Evolutionary conservation across 2,113 vertebrate genomes (phyloP).

Genomic region (Chaetodon trifascialis): DNA sequence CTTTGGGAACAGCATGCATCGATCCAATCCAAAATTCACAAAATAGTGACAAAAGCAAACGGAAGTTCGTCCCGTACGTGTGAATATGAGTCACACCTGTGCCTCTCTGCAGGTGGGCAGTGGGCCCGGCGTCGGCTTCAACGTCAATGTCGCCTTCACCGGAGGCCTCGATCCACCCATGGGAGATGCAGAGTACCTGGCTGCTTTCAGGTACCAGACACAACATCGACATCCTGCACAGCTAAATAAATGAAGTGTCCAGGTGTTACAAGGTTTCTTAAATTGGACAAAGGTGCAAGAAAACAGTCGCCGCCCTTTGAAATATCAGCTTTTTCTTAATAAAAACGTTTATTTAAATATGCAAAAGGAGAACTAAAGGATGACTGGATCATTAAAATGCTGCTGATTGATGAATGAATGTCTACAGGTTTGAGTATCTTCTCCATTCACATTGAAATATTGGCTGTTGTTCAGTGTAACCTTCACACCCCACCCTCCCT

Average conservation of each 20-base stretch:
- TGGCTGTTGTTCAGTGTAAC: neutral
- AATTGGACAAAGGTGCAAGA: too few species aligned
- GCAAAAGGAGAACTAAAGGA: too few species aligned
- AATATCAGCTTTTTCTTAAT: too few species aligned
- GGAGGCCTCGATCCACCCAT: conserved; percentile 96
- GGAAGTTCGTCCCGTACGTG: neutral
- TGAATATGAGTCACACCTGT: neutral
- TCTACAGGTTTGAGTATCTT: neutral
- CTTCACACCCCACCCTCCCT: neutral
- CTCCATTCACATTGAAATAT: neutral
- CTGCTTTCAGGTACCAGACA: conserved; percentile 92
- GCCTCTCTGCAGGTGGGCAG: conserved; percentile 89
- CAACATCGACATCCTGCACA: too few species aligned
- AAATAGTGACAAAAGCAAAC: neutral
- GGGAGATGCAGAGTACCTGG: conserved; percentile 93
- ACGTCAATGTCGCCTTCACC: conserved; percentile 96
- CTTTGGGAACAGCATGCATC: too few species aligned
- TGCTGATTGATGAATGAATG: neutral
- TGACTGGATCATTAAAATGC: too few species aligned
- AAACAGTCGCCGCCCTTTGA: too few species aligned
- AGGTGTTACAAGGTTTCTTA: too few species aligned
- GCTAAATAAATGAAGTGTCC: too few species aligned
- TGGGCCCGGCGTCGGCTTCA: conserved; percentile 93
- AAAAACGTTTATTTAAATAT: too few species aligned
- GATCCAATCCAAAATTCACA: too few species aligned